Evolutionary conservation across 2,113 vertebrate species (phyloP).

Genomic region (Hemiprocne comata): DNA sequence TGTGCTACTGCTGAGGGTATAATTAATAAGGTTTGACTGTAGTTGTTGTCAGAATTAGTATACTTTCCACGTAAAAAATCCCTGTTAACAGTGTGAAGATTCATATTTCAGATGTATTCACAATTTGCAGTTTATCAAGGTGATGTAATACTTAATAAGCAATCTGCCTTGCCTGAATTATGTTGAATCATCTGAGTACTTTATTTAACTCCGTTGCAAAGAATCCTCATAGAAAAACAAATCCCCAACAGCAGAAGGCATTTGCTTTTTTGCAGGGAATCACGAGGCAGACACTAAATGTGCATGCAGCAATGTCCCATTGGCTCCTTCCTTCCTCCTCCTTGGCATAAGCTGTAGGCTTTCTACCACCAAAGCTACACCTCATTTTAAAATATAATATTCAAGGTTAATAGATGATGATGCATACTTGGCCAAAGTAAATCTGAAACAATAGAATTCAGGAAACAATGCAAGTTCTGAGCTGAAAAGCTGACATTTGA

Average conservation of each 20-base stretch:
- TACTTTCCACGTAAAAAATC: background rate
- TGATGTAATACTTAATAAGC: background rate
- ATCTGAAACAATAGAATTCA: background rate
- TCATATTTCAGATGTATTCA: background rate
- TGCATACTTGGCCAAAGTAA: background rate
- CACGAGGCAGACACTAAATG: background rate
- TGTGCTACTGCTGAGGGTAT: slow-evolving; percentile 27
- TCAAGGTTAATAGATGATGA: background rate
- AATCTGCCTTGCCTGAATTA: background rate
- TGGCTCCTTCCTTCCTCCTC: background rate
- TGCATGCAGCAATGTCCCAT: background rate
- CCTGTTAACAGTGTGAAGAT: background rate
- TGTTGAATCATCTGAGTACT: background rate
- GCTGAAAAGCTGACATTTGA: background rate
- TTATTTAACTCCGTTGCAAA: background rate
- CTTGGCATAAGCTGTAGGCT: background rate
- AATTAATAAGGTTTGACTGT: slow-evolving; percentile 30
- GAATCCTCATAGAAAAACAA: background rate
- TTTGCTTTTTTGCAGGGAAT: background rate
- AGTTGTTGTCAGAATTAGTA: slow-evolving; percentile 20
- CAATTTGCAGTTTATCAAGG: background rate
- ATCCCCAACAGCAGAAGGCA: background rate
- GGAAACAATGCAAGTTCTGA: background rate
- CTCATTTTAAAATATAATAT: background rate
- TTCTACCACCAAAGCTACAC: background rate